phyloP scores from a whole-genome alignment of 2,888 invertebrate genomes.

The Leptinotarsa juncta region DNA sequence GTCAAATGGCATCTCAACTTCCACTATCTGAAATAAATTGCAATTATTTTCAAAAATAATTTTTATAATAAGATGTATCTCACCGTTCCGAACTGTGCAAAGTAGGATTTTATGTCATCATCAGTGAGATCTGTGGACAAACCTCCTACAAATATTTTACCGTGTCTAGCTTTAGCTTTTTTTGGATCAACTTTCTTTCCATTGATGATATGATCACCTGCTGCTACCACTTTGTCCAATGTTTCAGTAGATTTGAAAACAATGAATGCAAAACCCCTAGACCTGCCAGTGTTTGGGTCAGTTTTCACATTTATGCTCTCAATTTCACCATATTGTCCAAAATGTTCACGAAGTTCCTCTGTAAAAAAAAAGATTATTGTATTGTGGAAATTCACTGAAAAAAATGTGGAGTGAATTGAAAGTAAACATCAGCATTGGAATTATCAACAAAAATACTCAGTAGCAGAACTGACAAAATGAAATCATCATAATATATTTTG shows the following conservation, averaged over 20 bases:
- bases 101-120: constrained; percentile 93
- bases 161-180: constrained; percentile 93
- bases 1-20: constrained; percentile 97
- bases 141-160: constrained; percentile 97
- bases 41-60: background rate
- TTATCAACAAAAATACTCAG: constrained; percentile 52
- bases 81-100: constrained; percentile 92
- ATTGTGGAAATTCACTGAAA: background rate
- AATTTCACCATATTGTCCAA: constrained; percentile 93
- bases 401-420: background rate
- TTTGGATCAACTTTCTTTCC: constrained; percentile 97
- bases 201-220: constrained; percentile 91
- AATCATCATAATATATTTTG: constrained; percentile 46
- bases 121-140: constrained; percentile 92
- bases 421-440: constrained; percentile 40
- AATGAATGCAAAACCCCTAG: constrained; percentile 97
- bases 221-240: constrained; percentile 91
- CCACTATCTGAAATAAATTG: constrained; percentile 79
- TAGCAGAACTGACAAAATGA: constrained; percentile 53
- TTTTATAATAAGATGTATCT: constrained; percentile 61
- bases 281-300: constrained; percentile 93
- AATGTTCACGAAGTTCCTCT: constrained; percentile 97
- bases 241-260: constrained; percentile 90
- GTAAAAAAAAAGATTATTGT: constrained; percentile 62
- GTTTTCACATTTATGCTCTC: constrained; percentile 97